Percentiles rank a stretch among this genome's conserved stretches.
phyloP scores from a whole-genome alignment of 2,888 invertebrate species.

The Thelaira solivaga region DNA sequence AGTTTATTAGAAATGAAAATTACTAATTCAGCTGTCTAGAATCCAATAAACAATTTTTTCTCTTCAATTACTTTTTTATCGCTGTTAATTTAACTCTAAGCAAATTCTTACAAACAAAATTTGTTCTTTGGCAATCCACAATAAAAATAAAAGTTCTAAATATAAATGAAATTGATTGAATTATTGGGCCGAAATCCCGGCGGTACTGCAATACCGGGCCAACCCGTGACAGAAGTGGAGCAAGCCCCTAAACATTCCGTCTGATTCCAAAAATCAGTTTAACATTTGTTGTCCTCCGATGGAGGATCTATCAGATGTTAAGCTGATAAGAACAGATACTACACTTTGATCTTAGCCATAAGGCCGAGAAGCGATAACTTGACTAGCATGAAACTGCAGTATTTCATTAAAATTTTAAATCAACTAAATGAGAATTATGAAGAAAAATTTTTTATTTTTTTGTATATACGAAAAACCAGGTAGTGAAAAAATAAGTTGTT shows the following conservation, averaged over 20 bases:
- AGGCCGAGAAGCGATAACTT: constrained; percentile 77
- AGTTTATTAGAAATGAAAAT: too few relatives aligned
- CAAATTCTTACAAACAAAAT: too few relatives aligned
- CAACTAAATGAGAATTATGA: constrained; percentile 37
- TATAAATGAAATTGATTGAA: constrained; percentile 25
- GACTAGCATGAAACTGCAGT: not conserved
- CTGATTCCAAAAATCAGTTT: constrained; percentile 80
- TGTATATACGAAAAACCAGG: not conserved
- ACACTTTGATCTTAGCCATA: constrained; percentile 82
- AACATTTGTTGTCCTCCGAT: constrained; percentile 80
- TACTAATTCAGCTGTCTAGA: too few relatives aligned
- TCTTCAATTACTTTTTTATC: too few relatives aligned
- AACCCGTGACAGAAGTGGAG: constrained; percentile 83
- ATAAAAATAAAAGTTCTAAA: too few relatives aligned
- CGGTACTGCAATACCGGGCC: constrained; percentile 79
- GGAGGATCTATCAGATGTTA: constrained; percentile 82
- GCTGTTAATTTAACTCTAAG: too few relatives aligned
- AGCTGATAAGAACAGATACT: constrained; percentile 84
- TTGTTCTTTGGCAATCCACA: too few relatives aligned
- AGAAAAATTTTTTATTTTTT: not conserved
- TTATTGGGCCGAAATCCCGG: constrained; percentile 55
- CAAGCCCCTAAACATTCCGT: constrained; percentile 81
- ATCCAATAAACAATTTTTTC: too few relatives aligned
- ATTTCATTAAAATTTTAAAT: not conserved
- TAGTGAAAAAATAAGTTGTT: not conserved